These are phyloP conservation scores for Luffia ferchaultella DNA, from an alignment of 2,888 invertebrate species.

Conservation along the genomic window DNA sequence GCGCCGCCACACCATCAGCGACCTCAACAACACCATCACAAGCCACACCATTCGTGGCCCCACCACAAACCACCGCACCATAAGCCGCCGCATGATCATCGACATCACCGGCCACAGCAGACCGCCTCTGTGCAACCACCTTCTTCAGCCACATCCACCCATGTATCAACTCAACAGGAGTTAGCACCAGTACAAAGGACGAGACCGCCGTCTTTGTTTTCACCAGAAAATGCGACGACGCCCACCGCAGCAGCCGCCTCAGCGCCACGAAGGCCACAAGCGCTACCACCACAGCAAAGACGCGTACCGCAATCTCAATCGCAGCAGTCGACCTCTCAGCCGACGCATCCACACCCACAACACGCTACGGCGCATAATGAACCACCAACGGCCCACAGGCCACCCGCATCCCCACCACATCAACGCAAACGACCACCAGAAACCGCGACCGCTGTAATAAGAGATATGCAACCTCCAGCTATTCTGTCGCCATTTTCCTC, in stretches of 20 bases:
- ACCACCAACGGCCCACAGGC: slow-evolving; percentile 17
- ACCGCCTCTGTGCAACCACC: slow-evolving; percentile 33
- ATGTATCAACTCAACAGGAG: slow-evolving; percentile 22
- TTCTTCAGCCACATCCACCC: slow-evolving; percentile 24
- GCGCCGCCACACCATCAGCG: slow-evolving; percentile 24
- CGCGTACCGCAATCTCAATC: not conserved
- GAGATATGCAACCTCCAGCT: slow-evolving; percentile 50
- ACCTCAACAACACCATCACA: slow-evolving; percentile 30
- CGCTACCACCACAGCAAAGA: not conserved
- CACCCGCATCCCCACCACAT: not conserved
- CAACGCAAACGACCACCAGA: slow-evolving; percentile 36
- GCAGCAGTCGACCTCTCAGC: slow-evolving; percentile 2
- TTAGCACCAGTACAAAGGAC: slow-evolving; percentile 38
- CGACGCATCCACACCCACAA: not conserved
- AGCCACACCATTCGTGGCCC: slow-evolving; percentile 38
- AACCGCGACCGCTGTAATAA: slow-evolving; percentile 34
- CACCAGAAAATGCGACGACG: slow-evolving; percentile 68
- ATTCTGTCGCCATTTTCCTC: slow-evolving; percentile 62
- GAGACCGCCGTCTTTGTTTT: slow-evolving; percentile 70
- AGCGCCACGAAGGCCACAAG: slow-evolving; percentile 12
- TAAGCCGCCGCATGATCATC: slow-evolving; percentile 14
- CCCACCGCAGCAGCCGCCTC: slow-evolving; percentile 50
- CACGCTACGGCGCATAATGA: slow-evolving; percentile 13
- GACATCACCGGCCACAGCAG: slow-evolving; percentile 26
- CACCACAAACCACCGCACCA: slow-evolving; percentile 23